Evolutionary conservation across 2,797 vertebrate genomes (phyloP).

Genomic region (Schizothorax lantsangensis): DNA sequence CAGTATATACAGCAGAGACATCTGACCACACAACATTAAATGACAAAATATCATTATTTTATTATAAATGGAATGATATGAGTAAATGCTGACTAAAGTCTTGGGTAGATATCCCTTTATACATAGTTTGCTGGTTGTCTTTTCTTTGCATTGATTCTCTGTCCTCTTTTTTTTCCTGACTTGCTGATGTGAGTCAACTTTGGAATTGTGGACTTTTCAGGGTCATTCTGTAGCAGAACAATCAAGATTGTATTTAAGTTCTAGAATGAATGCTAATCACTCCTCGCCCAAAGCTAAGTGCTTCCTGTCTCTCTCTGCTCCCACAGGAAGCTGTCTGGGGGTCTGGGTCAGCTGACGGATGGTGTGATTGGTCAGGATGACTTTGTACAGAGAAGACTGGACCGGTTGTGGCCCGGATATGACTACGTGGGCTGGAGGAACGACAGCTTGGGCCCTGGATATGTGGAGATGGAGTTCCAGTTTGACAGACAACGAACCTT

Average conservation of each 20-base stretch:
- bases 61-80: background rate
- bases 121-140: slow-evolving; percentile 4
- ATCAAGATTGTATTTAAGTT: slow-evolving; percentile 23
- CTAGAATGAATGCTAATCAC: slow-evolving; percentile 27
- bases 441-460: slow-evolving; percentile 73
- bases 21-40: too few relatives aligned
- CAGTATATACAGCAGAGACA: too few relatives aligned
- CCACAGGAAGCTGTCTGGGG: slow-evolving; percentile 78
- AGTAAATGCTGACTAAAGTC: background rate
- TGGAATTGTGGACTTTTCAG: background rate
- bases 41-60: too few relatives aligned
- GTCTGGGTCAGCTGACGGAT: slow-evolving; percentile 86
- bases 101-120: background rate
- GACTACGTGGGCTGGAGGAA: slow-evolving; percentile 89
- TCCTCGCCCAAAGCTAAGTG: slow-evolving; percentile 22
- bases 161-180: slow-evolving; percentile 4
- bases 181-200: background rate
- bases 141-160: background rate
- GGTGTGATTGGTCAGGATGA: slow-evolving; percentile 83
- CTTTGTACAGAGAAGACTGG: slow-evolving; percentile 78
- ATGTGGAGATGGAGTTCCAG: slow-evolving; percentile 84
- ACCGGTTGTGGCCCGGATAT: slow-evolving; percentile 82
- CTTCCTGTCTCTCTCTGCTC: slow-evolving; percentile 38
- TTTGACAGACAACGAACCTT: slow-evolving; percentile 86
- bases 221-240: slow-evolving; percentile 29